These are phyloP conservation scores for Pteruthius melanotis DNA, from an alignment of 2,113 vertebrate species.

Conservation along the genomic window DNA sequence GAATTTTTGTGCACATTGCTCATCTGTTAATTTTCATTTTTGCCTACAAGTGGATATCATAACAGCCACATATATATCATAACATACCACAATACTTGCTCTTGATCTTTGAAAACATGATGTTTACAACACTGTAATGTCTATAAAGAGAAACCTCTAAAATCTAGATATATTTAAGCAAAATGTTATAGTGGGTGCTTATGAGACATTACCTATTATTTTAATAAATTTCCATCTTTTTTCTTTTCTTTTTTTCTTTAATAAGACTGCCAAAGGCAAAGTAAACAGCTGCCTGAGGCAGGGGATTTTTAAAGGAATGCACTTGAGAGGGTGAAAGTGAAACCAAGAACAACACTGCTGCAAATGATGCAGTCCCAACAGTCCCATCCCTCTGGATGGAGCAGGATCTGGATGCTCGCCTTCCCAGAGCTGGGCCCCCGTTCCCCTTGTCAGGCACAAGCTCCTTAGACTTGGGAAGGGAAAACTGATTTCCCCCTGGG, in stretches of 20 bases:
- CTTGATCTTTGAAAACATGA: background rate
- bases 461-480: background rate
- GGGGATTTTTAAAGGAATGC: background rate
- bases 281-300: background rate
- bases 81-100: too few species aligned
- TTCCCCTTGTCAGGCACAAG: background rate
- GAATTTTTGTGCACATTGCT: accelerated
- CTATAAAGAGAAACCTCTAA: background rate
- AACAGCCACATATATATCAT: too few species aligned
- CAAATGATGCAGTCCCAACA: background rate
- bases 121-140: background rate
- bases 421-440: background rate
- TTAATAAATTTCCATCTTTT: background rate
- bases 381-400: background rate
- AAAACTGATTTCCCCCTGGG: background rate
- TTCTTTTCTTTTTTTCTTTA: background rate
- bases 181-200: background rate
- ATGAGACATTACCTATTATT: background rate
- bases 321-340: background rate
- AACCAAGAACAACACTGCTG: background rate
- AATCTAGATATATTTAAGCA: background rate
- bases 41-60: background rate
- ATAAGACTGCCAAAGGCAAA: background rate
- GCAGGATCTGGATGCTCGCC: background rate
- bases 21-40: background rate